phyloP scores from a whole-genome alignment of 2,888 invertebrate genomes.

The Rhorus exstirpatorius region DNA sequence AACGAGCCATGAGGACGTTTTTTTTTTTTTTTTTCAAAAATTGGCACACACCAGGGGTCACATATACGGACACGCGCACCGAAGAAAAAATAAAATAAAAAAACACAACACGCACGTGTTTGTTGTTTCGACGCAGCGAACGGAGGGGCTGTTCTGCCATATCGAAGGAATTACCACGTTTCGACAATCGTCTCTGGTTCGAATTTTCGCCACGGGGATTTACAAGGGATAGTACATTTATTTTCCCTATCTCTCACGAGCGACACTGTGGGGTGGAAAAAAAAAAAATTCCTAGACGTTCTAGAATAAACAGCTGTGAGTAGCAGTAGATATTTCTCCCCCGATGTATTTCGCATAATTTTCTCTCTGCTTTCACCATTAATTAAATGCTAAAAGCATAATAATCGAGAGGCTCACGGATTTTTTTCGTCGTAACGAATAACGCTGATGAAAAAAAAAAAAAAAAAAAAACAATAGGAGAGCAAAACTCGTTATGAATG shows the following conservation, averaged over 20 bases:
- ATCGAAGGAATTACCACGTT: not conserved
- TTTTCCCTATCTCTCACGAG: not conserved
- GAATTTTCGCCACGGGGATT: not conserved
- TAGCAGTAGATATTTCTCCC: constrained; percentile 77
- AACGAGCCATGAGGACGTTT: no score
- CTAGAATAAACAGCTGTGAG: constrained; percentile 75
- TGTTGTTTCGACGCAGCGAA: no score
- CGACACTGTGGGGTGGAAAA: not conserved
- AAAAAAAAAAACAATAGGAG: not conserved
- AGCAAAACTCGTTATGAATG: constrained; percentile 48
- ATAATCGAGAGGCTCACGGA: no score
- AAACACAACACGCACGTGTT: constrained; percentile 7
- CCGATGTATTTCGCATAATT: constrained; percentile 75
- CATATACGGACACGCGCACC: not conserved
- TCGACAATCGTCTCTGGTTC: constrained; percentile 3
- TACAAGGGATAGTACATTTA: constrained; percentile 9
- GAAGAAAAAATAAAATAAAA: no score
- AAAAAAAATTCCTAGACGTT: constrained; percentile 56
- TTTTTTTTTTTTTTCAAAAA: no score
- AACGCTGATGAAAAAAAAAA: not conserved
- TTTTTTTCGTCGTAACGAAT: no score
- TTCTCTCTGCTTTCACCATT: constrained; percentile 66
- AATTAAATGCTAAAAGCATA: no score
- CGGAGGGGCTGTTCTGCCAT: not conserved
- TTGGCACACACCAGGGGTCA: not conserved